These are phyloP conservation scores for Celastrina argiolus DNA, from an alignment of 2,888 invertebrate species.

Conservation along the genomic window DNA sequence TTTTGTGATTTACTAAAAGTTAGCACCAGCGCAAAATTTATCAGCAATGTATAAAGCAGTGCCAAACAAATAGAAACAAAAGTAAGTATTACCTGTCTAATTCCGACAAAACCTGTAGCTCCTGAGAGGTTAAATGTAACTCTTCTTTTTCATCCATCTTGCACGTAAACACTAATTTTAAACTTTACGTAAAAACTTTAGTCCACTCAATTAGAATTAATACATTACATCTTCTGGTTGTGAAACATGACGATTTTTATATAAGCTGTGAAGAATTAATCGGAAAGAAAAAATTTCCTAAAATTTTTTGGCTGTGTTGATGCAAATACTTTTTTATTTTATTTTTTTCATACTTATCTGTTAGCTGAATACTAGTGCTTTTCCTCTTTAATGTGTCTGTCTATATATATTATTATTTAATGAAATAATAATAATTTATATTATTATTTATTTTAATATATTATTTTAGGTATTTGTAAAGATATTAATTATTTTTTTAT, in stretches of 20 bases:
- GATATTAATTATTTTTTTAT: too few relatives aligned
- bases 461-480: too few relatives aligned
- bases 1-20: background rate
- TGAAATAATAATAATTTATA: too few relatives aligned
- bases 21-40: background rate
- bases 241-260: background rate
- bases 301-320: background rate
- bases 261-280: background rate
- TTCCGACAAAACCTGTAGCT: conserved; percentile 90
- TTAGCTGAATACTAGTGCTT: too few relatives aligned
- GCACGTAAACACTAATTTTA: conserved; percentile 15
- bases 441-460: too few relatives aligned
- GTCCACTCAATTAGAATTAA: background rate
- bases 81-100: conserved; percentile 84
- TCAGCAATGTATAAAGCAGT: conserved; percentile 17
- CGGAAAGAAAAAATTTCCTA: background rate
- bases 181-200: background rate
- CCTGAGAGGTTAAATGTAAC: conserved; percentile 87
- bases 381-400: too few relatives aligned
- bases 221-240: background rate
- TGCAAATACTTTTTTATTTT: background rate
- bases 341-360: too few relatives aligned
- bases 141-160: conserved; percentile 80
- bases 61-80: conserved; percentile 23
- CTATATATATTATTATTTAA: too few relatives aligned